Evolutionary conservation across 2,113 vertebrate species (phyloP), one percentile per base, ranked within the genome.

Genomic region (Boulengeromyrus knoepffleri): DNA sequence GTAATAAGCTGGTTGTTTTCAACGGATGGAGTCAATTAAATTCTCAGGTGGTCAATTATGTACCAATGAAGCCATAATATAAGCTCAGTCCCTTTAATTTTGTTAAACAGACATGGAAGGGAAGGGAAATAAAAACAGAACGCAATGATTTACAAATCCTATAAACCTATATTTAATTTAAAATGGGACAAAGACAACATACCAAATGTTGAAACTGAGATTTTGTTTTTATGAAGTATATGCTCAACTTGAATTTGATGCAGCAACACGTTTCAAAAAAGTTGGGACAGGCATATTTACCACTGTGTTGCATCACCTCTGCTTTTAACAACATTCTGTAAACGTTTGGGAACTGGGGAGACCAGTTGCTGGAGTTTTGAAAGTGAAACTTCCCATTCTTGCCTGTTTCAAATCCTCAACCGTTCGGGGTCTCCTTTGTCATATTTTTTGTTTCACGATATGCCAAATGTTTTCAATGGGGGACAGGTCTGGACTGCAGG

Each of bases 41-140:
- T 80, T 80, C 74, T 42, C 74, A 42, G 36, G 74, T 80, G 74
- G 36, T 80, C 74, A 80, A 80, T 80, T 80, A 80, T 80, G 74
- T 8, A 42, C 74, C 36, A 1, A 80, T 42, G 74, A 80, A 42
- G 5, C 36, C 31, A 80, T 80, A 39, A 80, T 42, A 39, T 39
- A 39, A 42, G 36, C 74, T 42, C 12, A 42, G 1, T 5, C 74
- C 31, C 74, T 42, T 36, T 42, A 80, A 27, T 36, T 80, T 17
- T 80, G 74, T 80, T 80, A 80, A 80, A 19, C 74, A 42, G 74
- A 8, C 31, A 80, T 42, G 4, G 31, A 36, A 42, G 24, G 56
- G 56, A n/a, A 24, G 2, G 21, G n/a, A 62, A 62, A 9, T n/a
- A 62, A 62, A 62, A n/a, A n/a, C 56, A 62, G 24, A 62, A n/a